Base-by-base conservation (phyloP, 2,797 vertebrate species). In the Anguilla megastoma region DNA sequence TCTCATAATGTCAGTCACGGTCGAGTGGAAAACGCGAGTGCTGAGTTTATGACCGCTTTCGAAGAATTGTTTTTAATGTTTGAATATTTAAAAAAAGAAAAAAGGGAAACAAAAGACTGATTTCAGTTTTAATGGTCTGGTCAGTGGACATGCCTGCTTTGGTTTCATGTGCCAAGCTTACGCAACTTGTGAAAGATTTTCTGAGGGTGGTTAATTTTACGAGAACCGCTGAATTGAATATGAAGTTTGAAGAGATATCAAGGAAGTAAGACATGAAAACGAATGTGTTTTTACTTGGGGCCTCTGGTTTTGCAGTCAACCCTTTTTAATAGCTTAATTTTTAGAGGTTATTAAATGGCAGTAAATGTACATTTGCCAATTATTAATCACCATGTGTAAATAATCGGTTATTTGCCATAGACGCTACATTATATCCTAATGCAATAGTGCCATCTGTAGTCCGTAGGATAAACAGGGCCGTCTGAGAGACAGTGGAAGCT, bases 381-480 rank as follows among this genome's bases (percentile, higher is more conserved):
- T 90, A 90, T 93, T 93, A 93, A 92, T 94, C 90, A 92, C 88
- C 92, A 94, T 87, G 87, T 92, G 89, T 90, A 86, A 92, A 52
- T 90, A 89, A 90, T 92, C 88, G 88, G 79, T 89, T 89, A 69
- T 89, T 54, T 90, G 90, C 88, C 76, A 60, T 48, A 82, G 86
- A 69, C 89, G 48, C 48, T 82, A 79, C 56, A 88, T 86, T 88
- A 87, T 88, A 92, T 80, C 74, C 93, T 95, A 91, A 95, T 82
- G 90, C 95, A 96, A 96, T 92, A 95, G 95, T 96, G 96, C 96
- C 96, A 95, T 95, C 96, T 97, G 93, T 96, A 95, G 96, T 93
- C 93, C 88, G 89, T 89, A 90, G 88, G 48, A 74, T 33, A 33
- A 71, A 71, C 27, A 71, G 30, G 69, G 69, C 30, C 33, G 12